phyloP scores from a whole-genome alignment of 2,888 invertebrate genomes.

The Polylopha cassiicola region DNA sequence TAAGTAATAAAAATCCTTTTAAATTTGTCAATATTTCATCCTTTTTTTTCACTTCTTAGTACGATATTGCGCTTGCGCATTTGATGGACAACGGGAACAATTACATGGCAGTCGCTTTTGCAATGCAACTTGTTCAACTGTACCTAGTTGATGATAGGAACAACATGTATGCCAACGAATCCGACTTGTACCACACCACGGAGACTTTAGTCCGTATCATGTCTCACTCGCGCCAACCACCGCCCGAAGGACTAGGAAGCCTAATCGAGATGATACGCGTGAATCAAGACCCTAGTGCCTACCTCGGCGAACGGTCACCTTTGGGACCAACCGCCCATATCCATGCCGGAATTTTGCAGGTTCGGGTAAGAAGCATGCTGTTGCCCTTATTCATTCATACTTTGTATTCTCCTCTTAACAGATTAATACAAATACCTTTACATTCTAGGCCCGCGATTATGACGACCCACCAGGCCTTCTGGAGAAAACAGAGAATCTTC shows the following conservation, averaged over 20 bases:
- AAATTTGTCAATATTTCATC: not conserved
- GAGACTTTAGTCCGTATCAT: constrained; percentile 88
- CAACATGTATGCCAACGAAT: constrained; percentile 85
- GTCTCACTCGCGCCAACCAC: constrained; percentile 84
- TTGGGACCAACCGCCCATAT: constrained; percentile 92
- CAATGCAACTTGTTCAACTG: constrained; percentile 93
- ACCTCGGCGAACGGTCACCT: constrained; percentile 86
- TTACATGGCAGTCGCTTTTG: constrained; percentile 89
- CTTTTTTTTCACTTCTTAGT: constrained; percentile 64
- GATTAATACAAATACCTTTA: no score
- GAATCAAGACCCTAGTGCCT: constrained; percentile 83
- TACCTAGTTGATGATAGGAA: constrained; percentile 90
- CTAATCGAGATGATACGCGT: constrained; percentile 88
- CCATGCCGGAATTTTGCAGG: constrained; percentile 93
- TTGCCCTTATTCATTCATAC: no score
- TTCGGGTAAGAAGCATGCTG: constrained; percentile 82
- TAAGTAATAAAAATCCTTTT: constrained; percentile 19
- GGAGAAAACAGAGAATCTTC: constrained; percentile 95
- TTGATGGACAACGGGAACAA: constrained; percentile 92
- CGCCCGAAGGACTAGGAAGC: constrained; percentile 89
- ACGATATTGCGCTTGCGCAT: constrained; percentile 89
- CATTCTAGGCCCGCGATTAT: constrained; percentile 80
- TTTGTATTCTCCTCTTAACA: no score
- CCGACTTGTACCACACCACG: constrained; percentile 91
- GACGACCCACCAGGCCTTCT: constrained; percentile 95